These are phyloP conservation scores for Nephrotoma appendiculata DNA, from an alignment of 2,888 invertebrate species.

Conservation along the genomic window DNA sequence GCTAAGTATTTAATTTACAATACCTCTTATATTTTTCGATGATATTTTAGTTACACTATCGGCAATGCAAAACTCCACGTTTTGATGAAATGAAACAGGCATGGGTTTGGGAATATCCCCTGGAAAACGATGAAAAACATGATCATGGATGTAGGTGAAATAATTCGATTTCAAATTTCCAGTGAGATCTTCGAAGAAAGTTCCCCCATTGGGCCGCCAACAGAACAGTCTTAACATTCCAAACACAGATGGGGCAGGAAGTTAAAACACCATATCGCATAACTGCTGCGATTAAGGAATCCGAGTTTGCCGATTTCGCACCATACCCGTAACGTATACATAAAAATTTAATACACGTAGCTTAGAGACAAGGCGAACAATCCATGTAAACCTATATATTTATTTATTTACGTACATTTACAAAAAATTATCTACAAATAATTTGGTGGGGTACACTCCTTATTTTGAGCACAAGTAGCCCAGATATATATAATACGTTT, in stretches of 20 bases:
- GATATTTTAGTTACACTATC: slow-evolving; percentile 89
- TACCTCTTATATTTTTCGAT: slow-evolving; percentile 91
- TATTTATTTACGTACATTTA: no score
- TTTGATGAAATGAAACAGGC: slow-evolving; percentile 86
- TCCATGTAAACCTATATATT: no score
- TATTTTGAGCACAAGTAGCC: no score
- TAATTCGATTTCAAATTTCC: slow-evolving; percentile 74
- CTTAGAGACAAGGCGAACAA: no score
- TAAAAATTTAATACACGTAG: no score
- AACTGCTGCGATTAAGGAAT: slow-evolving; percentile 72
- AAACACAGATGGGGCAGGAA: slow-evolving; percentile 19
- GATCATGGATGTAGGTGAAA: slow-evolving; percentile 73
- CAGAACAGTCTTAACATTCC: slow-evolving; percentile 27
- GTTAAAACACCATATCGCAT: slow-evolving; percentile 29
- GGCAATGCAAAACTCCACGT: slow-evolving; percentile 80
- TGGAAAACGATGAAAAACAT: slow-evolving; percentile 66
- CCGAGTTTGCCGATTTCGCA: slow-evolving; percentile 31
- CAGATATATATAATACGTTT: no score
- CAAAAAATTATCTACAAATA: no score
- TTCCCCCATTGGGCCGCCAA: slow-evolving; percentile 58
- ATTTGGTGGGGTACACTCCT: no score
- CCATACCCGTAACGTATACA: no score
- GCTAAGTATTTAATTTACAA: slow-evolving; percentile 35
- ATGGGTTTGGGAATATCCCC: slow-evolving; percentile 94
- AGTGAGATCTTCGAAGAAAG: slow-evolving; percentile 84